A percentile compares a stretch with the other conserved stretches of the same genome.
Conservation (phyloP, 2,888 invertebrate species). For the Drosophila macrospina region DNA sequence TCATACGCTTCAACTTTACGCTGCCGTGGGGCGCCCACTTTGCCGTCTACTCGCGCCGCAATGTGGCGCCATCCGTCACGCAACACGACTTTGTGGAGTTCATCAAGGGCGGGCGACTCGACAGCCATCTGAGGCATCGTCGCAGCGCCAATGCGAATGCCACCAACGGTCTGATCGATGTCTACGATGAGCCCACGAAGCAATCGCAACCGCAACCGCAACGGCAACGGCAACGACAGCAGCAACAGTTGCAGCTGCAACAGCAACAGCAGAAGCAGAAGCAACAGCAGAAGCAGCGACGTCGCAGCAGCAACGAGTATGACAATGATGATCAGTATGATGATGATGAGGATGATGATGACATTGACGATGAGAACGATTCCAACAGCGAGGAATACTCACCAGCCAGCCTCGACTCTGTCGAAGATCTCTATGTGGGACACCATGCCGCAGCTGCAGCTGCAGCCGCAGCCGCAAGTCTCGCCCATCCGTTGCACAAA, state of each 20-base stretch:
- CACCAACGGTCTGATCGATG: conserved; percentile 45
- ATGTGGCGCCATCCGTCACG: conserved; percentile 97
- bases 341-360: conserved; percentile 55
- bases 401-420: conserved; percentile 43
- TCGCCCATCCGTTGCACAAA: conserved; percentile 76
- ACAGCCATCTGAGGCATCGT: conserved; percentile 89
- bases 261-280: conserved; percentile 22
- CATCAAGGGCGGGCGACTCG: conserved; percentile 93
- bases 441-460: conserved; percentile 63
- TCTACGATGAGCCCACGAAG: conserved; percentile 20
- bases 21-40: conserved; percentile 97
- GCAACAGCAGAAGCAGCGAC: conserved; percentile 29
- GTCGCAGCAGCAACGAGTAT: conserved; percentile 10
- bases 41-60: conserved; percentile 97
- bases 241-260: conserved; percentile 9
- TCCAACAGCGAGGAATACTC: conserved; percentile 56
- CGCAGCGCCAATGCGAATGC: conserved; percentile 61
- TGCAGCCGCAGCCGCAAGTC: conserved; percentile 36
- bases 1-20: conserved; percentile 94
- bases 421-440: conserved; percentile 72
- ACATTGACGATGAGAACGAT: background rate
- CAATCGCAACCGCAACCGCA: conserved; percentile 28
- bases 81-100: conserved; percentile 99
- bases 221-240: conserved; percentile 15
- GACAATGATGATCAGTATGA: too few relatives aligned